Conservation (phyloP, 2,797 vertebrate species). For the Phaenicophaeus curvirostris region DNA sequence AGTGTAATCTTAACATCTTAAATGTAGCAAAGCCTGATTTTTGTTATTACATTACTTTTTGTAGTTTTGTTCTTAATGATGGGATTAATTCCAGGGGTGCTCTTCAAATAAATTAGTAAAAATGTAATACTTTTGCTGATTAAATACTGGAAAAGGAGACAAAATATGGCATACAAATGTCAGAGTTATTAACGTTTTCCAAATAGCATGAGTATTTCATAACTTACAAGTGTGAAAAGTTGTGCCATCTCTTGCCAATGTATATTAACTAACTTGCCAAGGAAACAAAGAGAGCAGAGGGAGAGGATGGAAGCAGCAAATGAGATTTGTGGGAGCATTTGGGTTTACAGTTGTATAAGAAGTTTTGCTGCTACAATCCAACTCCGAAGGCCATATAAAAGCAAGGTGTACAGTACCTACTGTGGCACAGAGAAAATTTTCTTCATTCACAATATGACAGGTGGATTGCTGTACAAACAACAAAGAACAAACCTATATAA, state of each 20-base stretch:
- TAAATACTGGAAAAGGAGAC: neutral
- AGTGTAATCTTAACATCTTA: neutral
- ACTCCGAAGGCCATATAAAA: neutral
- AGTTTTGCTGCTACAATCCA: neutral
- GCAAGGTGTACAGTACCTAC: neutral
- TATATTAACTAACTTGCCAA: neutral
- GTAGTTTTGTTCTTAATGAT: neutral
- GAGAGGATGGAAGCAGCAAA: neutral
- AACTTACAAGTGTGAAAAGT: neutral
- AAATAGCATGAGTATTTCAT: neutral
- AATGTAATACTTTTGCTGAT: neutral
- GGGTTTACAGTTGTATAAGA: neutral
- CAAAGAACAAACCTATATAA: neutral
- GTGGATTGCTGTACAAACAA: neutral
- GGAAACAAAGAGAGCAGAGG: neutral
- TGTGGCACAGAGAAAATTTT: neutral
- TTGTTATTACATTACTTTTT: neutral
- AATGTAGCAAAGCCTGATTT: neutral
- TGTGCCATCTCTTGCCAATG: neutral
- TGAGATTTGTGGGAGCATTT: neutral
- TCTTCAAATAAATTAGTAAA: neutral
- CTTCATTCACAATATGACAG: neutral
- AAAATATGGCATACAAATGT: neutral
- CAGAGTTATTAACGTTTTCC: neutral
- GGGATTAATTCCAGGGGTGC: neutral